Evolutionary conservation across 2,113 vertebrate genomes (phyloP).

Genomic region (Gallinago paraguaiae): DNA sequence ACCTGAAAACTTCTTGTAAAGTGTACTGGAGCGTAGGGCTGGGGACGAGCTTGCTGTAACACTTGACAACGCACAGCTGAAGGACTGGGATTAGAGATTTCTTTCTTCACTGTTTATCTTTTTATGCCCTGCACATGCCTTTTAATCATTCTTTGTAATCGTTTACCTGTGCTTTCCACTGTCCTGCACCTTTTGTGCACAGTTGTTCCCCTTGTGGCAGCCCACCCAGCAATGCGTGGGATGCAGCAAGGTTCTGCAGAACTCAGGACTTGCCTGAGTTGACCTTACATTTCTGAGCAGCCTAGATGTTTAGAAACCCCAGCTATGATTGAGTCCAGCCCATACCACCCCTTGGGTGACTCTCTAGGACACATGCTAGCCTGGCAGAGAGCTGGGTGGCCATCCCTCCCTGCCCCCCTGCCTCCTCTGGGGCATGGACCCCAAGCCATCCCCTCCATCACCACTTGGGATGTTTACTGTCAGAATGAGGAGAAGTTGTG

Average conservation of each 20-base stretch:
- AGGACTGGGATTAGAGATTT: background rate
- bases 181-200: background rate
- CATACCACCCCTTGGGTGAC: rapidly evolving
- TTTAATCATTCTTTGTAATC: background rate
- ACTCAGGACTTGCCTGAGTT: background rate
- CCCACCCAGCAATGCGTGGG: rapidly evolving
- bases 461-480: background rate
- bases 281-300: background rate
- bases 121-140: background rate
- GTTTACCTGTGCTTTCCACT: background rate
- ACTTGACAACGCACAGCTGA: background rate
- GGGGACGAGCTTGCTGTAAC: background rate
- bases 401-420: background rate
- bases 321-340: no score
- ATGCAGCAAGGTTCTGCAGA: rapidly evolving
- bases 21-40: background rate
- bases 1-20: slow-evolving; percentile 30
- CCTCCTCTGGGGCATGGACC: no score
- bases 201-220: rapidly evolving
- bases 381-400: background rate
- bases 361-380: background rate
- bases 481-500: background rate
- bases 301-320: background rate
- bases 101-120: background rate
- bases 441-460: background rate